These are phyloP conservation scores for Silurus asotus DNA, from an alignment of 2,113 vertebrate genomes.

Conservation along the genomic window DNA sequence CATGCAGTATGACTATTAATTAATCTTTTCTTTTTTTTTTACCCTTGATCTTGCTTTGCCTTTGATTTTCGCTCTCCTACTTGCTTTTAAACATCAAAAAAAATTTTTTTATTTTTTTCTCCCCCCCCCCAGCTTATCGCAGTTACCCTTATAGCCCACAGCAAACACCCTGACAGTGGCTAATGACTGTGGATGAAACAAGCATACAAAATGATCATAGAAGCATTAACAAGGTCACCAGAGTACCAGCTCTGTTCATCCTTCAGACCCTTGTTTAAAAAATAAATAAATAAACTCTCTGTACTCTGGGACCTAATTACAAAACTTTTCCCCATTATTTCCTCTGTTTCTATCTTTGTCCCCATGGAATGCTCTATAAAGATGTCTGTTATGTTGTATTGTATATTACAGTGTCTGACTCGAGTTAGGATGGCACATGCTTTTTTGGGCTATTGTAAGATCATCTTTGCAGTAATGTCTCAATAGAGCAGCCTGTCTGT, in stretches of 20 bases:
- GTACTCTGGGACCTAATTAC: neutral
- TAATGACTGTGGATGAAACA: slow-evolving; percentile 1
- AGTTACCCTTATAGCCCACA: neutral
- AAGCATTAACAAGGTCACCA: neutral
- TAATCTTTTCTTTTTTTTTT: neutral
- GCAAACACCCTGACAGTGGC: neutral
- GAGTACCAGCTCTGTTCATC: slow-evolving; percentile 3
- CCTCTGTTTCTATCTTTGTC: neutral
- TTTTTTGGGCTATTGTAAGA: neutral
- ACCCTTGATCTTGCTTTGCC: neutral
- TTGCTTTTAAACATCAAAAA: neutral
- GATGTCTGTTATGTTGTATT: neutral
- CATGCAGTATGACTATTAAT: slow-evolving; percentile 19
- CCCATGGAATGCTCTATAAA: neutral
- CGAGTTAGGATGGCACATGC: neutral
- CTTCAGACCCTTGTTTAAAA: neutral
- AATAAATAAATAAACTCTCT: neutral
- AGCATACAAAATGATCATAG: slow-evolving; percentile 17
- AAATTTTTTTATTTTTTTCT: neutral
- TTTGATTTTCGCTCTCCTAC: neutral
- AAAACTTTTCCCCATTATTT: neutral
- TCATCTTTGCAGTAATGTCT: neutral
- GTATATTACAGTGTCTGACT: neutral
- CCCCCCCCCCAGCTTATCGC: neutral
- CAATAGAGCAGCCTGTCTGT: neutral